Percentiles rank a stretch among this genome's conserved stretches.
Conservation (phyloP, 2,888 invertebrate species). For the Stratiomys singularior region DNA sequence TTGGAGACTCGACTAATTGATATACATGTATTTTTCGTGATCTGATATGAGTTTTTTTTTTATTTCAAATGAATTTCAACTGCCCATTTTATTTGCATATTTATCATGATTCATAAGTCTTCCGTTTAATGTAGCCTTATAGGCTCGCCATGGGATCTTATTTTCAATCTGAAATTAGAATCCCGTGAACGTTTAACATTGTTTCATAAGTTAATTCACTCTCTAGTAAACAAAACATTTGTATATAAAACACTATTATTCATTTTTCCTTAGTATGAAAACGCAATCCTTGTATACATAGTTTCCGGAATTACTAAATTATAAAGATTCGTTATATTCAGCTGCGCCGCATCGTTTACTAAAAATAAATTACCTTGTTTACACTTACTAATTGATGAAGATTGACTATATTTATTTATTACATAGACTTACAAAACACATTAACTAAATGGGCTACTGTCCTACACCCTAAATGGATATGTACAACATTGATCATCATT, state of each 20-base stretch:
- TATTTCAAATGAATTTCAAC: background rate
- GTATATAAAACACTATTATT: slow-evolving; percentile 35
- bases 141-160: too few relatives aligned
- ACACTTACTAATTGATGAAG: slow-evolving; percentile 38
- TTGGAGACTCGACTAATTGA: background rate
- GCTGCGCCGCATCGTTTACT: background rate
- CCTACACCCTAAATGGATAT: slow-evolving; percentile 34
- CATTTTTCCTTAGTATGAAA: slow-evolving; percentile 24
- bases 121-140: background rate
- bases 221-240: slow-evolving; percentile 34
- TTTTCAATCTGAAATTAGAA: too few relatives aligned
- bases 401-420: slow-evolving; percentile 37
- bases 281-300: background rate
- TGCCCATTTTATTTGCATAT: slow-evolving; percentile 1
- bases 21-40: background rate
- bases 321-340: slow-evolving; percentile 14
- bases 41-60: background rate
- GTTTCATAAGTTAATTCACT: background rate
- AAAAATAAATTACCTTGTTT: slow-evolving; percentile 33
- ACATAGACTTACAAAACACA: slow-evolving; percentile 33
- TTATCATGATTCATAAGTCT: slow-evolving; percentile 21
- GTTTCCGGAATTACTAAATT: slow-evolving; percentile 9
- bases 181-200: background rate
- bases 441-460: slow-evolving; percentile 18
- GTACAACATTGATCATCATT: slow-evolving; percentile 39